A percentile compares a stretch with the other conserved stretches of the same genome.
phyloP scores from a whole-genome alignment of 2,113 vertebrate genomes.

The Nycticryphes semicollaris region DNA sequence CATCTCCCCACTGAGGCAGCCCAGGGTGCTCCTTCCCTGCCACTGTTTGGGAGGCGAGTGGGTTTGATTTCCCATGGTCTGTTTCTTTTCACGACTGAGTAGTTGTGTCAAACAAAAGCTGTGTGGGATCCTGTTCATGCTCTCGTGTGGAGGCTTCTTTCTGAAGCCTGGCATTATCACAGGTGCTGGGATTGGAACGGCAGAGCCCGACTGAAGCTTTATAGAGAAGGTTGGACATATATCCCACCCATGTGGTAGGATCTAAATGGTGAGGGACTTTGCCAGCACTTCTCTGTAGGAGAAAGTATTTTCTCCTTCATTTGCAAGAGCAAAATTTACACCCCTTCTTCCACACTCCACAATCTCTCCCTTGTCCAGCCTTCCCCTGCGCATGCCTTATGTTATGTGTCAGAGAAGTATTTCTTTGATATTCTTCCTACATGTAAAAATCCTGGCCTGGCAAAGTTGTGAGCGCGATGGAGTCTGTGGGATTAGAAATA shows the following conservation, averaged over 20 bases:
- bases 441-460: neutral
- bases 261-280: neutral
- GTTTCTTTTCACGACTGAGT: neutral
- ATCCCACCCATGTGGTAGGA: neutral
- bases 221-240: neutral
- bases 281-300: neutral
- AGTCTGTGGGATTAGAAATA: neutral
- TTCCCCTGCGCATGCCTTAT: neutral
- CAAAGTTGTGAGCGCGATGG: neutral
- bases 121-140: neutral
- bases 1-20: accelerated
- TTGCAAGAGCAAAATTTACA: neutral
- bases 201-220: neutral
- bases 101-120: neutral
- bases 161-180: neutral
- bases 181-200: neutral
- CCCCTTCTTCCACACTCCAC: neutral
- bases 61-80: neutral
- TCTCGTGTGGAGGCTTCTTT: neutral
- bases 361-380: neutral
- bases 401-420: neutral
- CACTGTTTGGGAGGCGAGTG: neutral
- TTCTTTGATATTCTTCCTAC: neutral
- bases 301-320: neutral
- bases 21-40: neutral